Conservation (phyloP, 2,113 vertebrate species). For the Gobius niger region DNA sequence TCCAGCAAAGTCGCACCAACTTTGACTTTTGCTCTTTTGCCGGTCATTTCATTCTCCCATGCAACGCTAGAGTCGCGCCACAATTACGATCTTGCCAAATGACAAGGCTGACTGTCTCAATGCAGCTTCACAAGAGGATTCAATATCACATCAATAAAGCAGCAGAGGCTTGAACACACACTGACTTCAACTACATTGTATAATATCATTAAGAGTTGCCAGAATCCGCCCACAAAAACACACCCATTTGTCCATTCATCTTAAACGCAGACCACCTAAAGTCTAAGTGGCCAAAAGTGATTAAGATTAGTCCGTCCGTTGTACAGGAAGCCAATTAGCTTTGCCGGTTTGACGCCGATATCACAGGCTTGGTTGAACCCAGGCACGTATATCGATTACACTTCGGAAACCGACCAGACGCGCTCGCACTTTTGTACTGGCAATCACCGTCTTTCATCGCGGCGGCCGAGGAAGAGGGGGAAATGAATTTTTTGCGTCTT, state of each 20-base stretch:
- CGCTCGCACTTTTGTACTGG: slow-evolving; percentile 50
- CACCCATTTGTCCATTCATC: slow-evolving; percentile 2
- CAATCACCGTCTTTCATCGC: slow-evolving; percentile 46
- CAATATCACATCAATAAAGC: background rate
- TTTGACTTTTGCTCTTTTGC: background rate
- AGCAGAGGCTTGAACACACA: no score
- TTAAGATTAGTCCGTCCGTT: slow-evolving; percentile 22
- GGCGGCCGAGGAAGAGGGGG: slow-evolving; percentile 49
- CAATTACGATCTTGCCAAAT: background rate
- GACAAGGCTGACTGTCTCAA: background rate
- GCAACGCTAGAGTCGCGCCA: background rate
- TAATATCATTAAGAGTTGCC: background rate
- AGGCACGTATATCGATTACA: slow-evolving; percentile 46
- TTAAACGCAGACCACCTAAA: slow-evolving; percentile 17
- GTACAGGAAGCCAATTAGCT: slow-evolving; percentile 49
- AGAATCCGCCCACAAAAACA: background rate
- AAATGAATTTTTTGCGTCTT: slow-evolving; percentile 54
- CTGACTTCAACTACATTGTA: no score
- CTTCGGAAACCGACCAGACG: slow-evolving; percentile 42
- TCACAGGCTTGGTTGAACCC: slow-evolving; percentile 57
- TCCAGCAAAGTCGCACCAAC: background rate
- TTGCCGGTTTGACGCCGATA: slow-evolving; percentile 43
- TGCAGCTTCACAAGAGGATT: background rate
- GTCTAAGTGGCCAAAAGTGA: slow-evolving; percentile 35
- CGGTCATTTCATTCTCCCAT: background rate